Evolutionary conservation across 92 coral and sea anemone species (phyloP), one percentile per base, ranked within the genome.

Genomic region (Porites lobata): DNA sequence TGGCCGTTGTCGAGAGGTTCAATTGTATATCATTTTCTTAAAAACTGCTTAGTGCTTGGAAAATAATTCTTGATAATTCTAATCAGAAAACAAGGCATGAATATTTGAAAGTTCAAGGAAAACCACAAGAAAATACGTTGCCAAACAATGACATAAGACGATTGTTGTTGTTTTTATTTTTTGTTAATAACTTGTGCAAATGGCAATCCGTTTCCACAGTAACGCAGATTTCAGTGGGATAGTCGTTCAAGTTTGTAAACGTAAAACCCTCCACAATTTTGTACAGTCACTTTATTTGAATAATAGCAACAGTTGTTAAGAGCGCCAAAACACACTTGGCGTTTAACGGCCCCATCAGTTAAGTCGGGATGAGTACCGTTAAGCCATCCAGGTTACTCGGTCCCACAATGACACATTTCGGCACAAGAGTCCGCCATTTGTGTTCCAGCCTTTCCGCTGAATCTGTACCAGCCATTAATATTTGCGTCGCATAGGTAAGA

Each of bases 331-430:
- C 86, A 81, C 11, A 47, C 78, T 50, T 18, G 15, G 47, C 78
- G 69, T 66, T 54, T 5, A 22, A 83, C 80, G 57, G 51, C 67
- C 38, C 87, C 80, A 1, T 83, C 79, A 83, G 50, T 47, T 15
- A 57, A 43, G 9, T 26, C 6, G 17, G 87, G 87, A 26, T 83
- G 65, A 13, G 26, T 19, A 18, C 87, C 87, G 32, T 72, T 7
- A 67, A 83, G 62, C 87, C 87, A 83, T 4, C 81, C 87, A 19
- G 87, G 87, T 0, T 54, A 47, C 1, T 19, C 32, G 6, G 87
- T 72, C 14, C 54, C 50, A 72, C 87, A 83, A 15, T 22, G 69
- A 13, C 7, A 6, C 24, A 18, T 65, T 20, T 22, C 24, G 14
- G 53, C 76, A 20, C 50, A 54, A 63, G 50, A 50, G 17, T 66